Conservation (phyloP, 2,797 vertebrate genomes). For the Astyanax mexicanus region DNA sequence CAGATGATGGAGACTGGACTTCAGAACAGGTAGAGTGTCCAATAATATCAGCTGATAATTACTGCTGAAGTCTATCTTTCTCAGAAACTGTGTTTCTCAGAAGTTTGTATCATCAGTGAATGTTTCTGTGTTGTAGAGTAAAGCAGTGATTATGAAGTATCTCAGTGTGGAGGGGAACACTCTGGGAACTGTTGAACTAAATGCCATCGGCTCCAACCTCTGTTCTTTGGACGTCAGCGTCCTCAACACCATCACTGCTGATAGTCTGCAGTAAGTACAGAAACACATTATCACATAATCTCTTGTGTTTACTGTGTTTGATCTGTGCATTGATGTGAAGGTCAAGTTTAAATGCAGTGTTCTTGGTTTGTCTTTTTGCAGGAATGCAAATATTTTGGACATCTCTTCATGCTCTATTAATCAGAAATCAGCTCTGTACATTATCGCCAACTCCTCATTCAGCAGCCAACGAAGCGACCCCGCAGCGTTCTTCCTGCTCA, state of each 20-base stretch:
- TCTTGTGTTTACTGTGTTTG: too few species aligned
- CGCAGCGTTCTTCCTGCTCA: constrained; percentile 56
- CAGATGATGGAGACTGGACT: constrained; percentile 21
- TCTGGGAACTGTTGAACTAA: constrained; percentile 64
- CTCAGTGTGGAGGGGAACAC: constrained; percentile 58
- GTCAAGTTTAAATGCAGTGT: not conserved
- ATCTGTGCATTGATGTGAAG: too few species aligned
- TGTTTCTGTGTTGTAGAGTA: constrained; percentile 63
- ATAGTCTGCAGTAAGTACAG: constrained; percentile 54
- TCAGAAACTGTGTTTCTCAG: too few species aligned
- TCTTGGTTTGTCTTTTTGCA: constrained; percentile 42
- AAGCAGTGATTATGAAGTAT: constrained; percentile 69
- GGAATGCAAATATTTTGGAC: constrained; percentile 59
- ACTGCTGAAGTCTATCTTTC: too few species aligned
- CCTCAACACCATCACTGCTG: constrained; percentile 62
- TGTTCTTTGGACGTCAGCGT: constrained; percentile 65
- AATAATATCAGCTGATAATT: not conserved
- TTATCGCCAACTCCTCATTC: constrained; percentile 60
- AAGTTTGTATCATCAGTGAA: too few species aligned
- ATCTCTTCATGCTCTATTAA: constrained; percentile 64
- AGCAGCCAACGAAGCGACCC: constrained; percentile 5
- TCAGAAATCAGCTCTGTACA: constrained; percentile 67
- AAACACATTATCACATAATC: too few species aligned
- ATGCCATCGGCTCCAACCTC: constrained; percentile 61
- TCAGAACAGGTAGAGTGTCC: not conserved